Evolutionary conservation across 2,888 invertebrate genomes (phyloP).

Genomic region (Acleris cristana): DNA sequence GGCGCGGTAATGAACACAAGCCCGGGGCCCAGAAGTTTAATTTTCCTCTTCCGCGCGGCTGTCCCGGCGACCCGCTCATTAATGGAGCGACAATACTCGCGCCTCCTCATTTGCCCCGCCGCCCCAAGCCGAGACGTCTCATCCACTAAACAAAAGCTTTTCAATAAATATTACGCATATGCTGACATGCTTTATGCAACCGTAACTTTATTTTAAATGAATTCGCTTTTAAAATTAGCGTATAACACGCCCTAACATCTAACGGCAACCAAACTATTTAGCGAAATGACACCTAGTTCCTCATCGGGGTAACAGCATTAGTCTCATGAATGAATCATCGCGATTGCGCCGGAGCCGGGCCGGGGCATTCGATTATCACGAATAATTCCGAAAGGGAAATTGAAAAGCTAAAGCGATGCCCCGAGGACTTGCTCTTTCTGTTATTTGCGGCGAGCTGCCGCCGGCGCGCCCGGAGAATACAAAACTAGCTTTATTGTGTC

Average conservation of each 20-base stretch:
- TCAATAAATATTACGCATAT: conserved; percentile 15
- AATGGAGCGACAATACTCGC: conserved; percentile 77
- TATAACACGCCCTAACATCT: conserved; percentile 12
- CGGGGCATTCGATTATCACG: conserved; percentile 82
- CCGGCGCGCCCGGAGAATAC: conserved; percentile 66
- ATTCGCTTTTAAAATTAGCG: conserved; percentile 23
- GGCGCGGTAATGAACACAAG: conserved; percentile 77
- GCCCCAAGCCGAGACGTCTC: conserved; percentile 42
- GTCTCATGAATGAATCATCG: conserved; percentile 82
- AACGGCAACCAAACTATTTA: conserved; percentile 22
- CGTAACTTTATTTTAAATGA: neutral
- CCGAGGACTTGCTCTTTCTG: conserved; percentile 82
- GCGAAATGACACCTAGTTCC: conserved; percentile 54
- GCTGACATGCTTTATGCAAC: neutral
- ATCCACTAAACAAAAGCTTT: conserved; percentile 55
- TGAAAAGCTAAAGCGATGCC: conserved; percentile 83
- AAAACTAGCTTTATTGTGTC: conserved; percentile 57
- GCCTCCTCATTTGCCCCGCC: conserved; percentile 71
- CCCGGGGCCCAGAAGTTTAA: conserved; percentile 81
- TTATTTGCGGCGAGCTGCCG: conserved; percentile 76
- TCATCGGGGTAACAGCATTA: conserved; percentile 71
- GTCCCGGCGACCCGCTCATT: conserved; percentile 73
- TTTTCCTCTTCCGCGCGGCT: conserved; percentile 81
- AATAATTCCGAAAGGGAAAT: conserved; percentile 84
- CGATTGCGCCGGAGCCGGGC: conserved; percentile 68